Conservation (phyloP, 2,113 vertebrate species). For the Emydura subglobosa region DNA sequence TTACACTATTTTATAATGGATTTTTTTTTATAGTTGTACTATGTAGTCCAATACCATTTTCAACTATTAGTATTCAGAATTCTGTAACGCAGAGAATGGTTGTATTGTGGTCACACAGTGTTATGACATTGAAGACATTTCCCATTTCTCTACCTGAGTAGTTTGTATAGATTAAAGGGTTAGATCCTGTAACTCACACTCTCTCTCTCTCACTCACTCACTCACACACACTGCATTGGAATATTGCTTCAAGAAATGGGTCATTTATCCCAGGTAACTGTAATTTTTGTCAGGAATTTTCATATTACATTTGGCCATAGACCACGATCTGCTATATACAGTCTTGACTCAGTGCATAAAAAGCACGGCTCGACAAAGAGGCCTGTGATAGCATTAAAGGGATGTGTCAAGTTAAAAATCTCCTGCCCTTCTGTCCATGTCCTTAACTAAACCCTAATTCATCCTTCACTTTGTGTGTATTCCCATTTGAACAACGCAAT, state of each 20-base stretch:
- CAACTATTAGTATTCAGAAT: not conserved
- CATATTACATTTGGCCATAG: not conserved
- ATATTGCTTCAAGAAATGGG: not conserved
- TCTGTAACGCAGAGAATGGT: not conserved
- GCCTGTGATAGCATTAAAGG: not conserved
- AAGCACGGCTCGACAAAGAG: not conserved
- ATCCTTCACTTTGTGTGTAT: not conserved
- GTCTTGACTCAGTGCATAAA: not conserved
- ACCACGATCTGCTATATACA: not conserved
- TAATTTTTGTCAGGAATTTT: not conserved
- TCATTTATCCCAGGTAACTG: not conserved
- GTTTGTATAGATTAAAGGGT: not conserved
- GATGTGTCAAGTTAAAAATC: not conserved
- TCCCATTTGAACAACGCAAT: not conserved
- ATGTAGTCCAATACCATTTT: not conserved
- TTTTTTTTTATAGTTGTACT: not conserved
- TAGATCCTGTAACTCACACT: no score
- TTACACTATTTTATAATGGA: not conserved
- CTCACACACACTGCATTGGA: not conserved
- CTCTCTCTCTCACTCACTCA: no score
- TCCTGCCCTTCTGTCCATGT: accelerated
- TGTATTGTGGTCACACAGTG: not conserved
- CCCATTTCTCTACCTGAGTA: not conserved
- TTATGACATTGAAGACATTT: not conserved
- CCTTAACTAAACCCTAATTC: not conserved